These are phyloP conservation scores for Hypotaenidia philippensis DNA, from an alignment of 2,797 vertebrate species.

Conservation along the genomic window DNA sequence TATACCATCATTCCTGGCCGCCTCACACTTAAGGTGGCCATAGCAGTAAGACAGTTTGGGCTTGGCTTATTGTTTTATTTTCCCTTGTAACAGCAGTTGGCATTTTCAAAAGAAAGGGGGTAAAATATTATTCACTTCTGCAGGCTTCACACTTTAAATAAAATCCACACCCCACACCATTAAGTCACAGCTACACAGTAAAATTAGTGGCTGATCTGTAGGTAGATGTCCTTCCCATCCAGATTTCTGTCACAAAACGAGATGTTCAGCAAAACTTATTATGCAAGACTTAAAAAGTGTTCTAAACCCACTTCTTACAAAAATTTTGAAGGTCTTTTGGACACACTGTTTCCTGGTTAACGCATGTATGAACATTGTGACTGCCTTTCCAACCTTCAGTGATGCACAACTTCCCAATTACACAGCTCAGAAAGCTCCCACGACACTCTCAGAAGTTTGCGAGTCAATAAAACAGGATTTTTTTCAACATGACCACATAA, in stretches of 20 bases:
- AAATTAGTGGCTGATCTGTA: neutral
- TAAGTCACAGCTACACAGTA: accelerated
- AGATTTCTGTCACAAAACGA: neutral
- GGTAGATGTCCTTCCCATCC: neutral
- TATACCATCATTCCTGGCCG: neutral
- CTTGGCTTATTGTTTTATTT: neutral
- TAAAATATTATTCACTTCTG: neutral
- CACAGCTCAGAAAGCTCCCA: neutral
- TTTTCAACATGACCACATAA: neutral
- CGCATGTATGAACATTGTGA: neutral
- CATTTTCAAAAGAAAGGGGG: neutral
- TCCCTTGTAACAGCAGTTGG: neutral
- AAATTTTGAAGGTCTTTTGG: neutral
- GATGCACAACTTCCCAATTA: neutral
- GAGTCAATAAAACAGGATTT: neutral
- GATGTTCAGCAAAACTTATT: neutral
- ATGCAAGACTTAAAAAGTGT: neutral
- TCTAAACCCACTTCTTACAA: neutral
- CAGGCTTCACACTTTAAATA: neutral
- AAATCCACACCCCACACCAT: neutral
- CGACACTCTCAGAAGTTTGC: neutral
- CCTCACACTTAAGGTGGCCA: neutral
- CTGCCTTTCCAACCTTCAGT: neutral
- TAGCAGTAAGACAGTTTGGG: neutral
- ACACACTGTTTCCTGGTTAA: neutral